Base-by-base conservation (phyloP, 2,888 invertebrate species). In the Dysmachus trigonus region DNA sequence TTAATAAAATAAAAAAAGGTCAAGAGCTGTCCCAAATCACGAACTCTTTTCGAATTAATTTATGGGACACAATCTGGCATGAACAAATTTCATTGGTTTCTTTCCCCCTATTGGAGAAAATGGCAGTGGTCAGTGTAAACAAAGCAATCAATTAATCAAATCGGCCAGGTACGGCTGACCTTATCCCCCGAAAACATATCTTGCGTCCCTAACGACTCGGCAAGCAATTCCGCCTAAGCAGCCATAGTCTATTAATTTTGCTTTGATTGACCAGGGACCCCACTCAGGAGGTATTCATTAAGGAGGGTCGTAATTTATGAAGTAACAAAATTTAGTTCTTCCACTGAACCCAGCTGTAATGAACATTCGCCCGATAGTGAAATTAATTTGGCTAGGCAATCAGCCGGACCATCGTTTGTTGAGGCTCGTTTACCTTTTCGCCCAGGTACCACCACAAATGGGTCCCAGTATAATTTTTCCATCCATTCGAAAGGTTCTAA, bases 131-230 rank as follows among this genome's bases (percentile, higher is more conserved):
- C 79, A 33, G 22, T 82, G 71, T 71, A 71, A 82, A 82, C 62
- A 82, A 82, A 82, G 38, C 82, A 71, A 71, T 71, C 27, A 82
- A 82, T 82, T 82, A 82, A 82, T 82, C 82, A 82, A 62, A 82
- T 82, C 71, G 35, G 82, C 62, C 81, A 82, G 82, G 82, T 82
- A 71, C 35, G 31, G 33, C 15, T 38, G 35, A 33, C 33, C 13
- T 62, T 27, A 77, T 30, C 77, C 41, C 76, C 7, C 18, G 38
- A 77, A 41, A 41, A 38, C 38, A 33, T 33, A 82, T 47, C 31
- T 53, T 13, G 62, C 71, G 31, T 31, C 62, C 22, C 82, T 62
- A 82, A 62, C 82, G 82, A 82, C 31, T 47, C 82, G 22, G 53
- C 38, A 38, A 41, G 62, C 51, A 79, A 47, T 79, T 79, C 31